Percentiles rank a stretch among this genome's conserved stretches.
These are phyloP conservation scores for Didymodactylos carnosus DNA, from an alignment of 2,888 invertebrate species.

Conservation along the genomic window DNA sequence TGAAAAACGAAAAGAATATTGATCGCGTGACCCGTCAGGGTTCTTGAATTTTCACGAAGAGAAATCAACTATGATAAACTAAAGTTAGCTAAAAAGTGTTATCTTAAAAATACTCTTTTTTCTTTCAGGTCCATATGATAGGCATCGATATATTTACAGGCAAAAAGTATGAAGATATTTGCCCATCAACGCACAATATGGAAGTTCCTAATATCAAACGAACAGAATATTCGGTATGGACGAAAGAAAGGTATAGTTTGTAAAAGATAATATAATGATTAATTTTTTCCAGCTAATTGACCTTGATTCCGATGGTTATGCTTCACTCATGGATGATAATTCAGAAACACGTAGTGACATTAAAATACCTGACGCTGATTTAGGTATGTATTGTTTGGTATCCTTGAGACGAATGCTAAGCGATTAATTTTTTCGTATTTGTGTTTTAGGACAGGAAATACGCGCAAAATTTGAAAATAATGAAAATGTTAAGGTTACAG, in stretches of 20 bases:
- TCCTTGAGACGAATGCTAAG: too few relatives aligned
- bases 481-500: constrained; percentile 16
- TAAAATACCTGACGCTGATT: constrained; percentile 76
- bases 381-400: too few relatives aligned
- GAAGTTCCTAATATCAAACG: constrained; percentile 95
- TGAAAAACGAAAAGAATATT: too few relatives aligned
- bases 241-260: too few relatives aligned
- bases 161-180: constrained; percentile 94
- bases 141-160: constrained; percentile 77
- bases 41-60: too few relatives aligned
- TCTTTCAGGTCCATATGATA: constrained; percentile 57
- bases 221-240: constrained; percentile 78
- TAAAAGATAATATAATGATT: not conserved
- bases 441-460: constrained; percentile 19
- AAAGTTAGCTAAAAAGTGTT: too few relatives aligned
- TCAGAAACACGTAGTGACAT: constrained; percentile 87
- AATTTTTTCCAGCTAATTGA: constrained; percentile 15
- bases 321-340: constrained; percentile 17
- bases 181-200: constrained; percentile 99
- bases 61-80: too few relatives aligned
- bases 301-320: constrained; percentile 12
- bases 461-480: constrained; percentile 17
- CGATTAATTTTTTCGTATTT: too few relatives aligned
- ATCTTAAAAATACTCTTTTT: too few relatives aligned
- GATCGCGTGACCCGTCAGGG: too few relatives aligned